Evolutionary conservation across 2,888 invertebrate genomes (phyloP).

Genomic region (Branchellion lobata): DNA sequence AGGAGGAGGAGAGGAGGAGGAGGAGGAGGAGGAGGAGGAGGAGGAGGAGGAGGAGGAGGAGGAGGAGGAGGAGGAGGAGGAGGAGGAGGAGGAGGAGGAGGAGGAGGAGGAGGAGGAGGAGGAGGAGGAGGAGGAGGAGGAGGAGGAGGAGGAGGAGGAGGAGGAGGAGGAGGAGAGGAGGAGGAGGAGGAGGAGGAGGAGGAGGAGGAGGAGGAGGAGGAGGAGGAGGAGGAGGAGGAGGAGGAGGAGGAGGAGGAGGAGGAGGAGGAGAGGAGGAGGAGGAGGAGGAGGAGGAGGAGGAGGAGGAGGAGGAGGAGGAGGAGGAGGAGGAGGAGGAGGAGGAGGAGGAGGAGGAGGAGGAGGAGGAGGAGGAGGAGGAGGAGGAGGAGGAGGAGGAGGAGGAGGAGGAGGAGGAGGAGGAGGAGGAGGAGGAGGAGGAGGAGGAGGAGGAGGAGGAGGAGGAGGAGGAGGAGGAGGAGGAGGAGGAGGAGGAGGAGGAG

Average conservation of each 20-base stretch:
- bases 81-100: neutral
- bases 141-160: constrained; percentile 2
- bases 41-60: constrained; percentile 2
- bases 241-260: constrained; percentile 3
- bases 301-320: neutral
- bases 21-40: constrained; percentile 23
- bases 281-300: neutral
- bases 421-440: too few species aligned
- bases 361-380: neutral
- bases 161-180: constrained; percentile 17
- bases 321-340: neutral
- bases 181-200: constrained; percentile 21
- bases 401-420: too few species aligned
- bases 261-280: constrained; percentile 15
- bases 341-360: neutral
- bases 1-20: constrained; percentile 31
- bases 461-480: too few species aligned
- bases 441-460: too few species aligned
- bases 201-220: constrained; percentile 16
- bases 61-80: neutral
- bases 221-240: constrained; percentile 15
- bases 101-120: neutral
- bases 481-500: too few species aligned
- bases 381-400: constrained; percentile 13
- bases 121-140: neutral